phyloP scores from a whole-genome alignment of 2,113 vertebrate genomes.

The Nothobranchius furzeri region DNA sequence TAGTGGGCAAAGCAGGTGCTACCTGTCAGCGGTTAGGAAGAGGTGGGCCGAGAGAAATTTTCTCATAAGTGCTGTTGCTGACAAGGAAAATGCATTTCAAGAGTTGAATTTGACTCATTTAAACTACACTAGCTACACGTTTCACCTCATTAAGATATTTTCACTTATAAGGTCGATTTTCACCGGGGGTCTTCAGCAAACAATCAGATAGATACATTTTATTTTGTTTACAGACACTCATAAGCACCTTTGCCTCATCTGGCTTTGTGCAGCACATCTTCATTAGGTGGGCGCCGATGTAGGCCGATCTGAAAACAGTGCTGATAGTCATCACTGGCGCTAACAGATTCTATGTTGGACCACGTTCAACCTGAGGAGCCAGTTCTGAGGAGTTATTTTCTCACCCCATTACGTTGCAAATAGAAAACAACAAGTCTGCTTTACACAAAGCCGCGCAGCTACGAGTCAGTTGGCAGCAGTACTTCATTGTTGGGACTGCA shows the following conservation, averaged over 20 bases:
- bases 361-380: conserved; percentile 28
- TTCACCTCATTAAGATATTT: conserved; percentile 26
- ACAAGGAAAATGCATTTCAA: background rate
- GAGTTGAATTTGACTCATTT: background rate
- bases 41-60: background rate
- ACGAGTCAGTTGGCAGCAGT: conserved; percentile 40
- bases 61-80: conserved; percentile 2
- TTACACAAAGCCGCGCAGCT: conserved; percentile 13
- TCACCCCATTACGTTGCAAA: conserved; percentile 43
- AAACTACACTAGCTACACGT: background rate
- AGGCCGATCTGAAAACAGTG: conserved; percentile 19
- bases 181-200: conserved; percentile 22
- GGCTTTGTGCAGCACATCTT: conserved; percentile 41
- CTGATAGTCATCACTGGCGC: conserved; percentile 36
- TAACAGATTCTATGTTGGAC: conserved; percentile 37
- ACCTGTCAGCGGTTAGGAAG: conserved; percentile 53
- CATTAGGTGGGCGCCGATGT: conserved; percentile 54
- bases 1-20: conserved; percentile 59
- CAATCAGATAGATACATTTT: conserved; percentile 28
- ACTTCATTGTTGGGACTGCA: conserved; percentile 44
- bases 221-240: conserved; percentile 30
- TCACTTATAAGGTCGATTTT: conserved; percentile 11
- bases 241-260: conserved; percentile 27
- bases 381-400: conserved; percentile 42
- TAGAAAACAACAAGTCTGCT: conserved; percentile 41